phyloP scores from a whole-genome alignment of 1,140 invertebrate species.

The Drosophila busckii region DNA sequence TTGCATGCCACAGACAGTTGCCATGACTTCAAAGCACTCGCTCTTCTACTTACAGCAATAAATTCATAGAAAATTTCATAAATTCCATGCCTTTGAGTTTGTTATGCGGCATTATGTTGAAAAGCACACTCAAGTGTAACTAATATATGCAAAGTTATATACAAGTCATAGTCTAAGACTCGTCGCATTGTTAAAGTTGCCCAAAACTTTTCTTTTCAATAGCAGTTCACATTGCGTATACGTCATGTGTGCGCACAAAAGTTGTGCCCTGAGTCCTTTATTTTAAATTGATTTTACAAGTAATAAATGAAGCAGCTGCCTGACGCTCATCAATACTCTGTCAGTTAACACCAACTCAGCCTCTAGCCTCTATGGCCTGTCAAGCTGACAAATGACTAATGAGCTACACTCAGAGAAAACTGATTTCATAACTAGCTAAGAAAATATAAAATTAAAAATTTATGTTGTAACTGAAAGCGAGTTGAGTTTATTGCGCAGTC shows the following conservation, averaged over 20 bases:
- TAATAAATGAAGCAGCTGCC: conserved; percentile 56
- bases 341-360: not conserved
- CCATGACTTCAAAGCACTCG: not conserved
- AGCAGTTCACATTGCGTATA: conserved; percentile 7
- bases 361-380: not conserved
- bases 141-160: conserved; percentile 13
- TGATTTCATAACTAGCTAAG: too few relatives aligned
- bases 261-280: conserved; percentile 17
- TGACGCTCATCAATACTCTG: conserved; percentile 50
- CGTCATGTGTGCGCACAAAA: conserved; percentile 38
- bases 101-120: too few relatives aligned
- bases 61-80: too few relatives aligned
- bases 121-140: too few relatives aligned
- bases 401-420: conserved; percentile 19
- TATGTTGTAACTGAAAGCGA: too few relatives aligned
- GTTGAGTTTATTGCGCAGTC: too few relatives aligned
- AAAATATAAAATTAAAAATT: too few relatives aligned
- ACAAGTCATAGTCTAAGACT: not conserved
- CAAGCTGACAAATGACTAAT: conserved; percentile 47
- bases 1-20: not conserved
- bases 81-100: too few relatives aligned
- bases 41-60: not conserved
- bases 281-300: conserved; percentile 67
- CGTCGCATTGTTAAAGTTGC: not conserved
- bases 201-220: too few relatives aligned